Percentiles rank a stretch among this genome's conserved stretches.
These are phyloP conservation scores for Apodemia duryi DNA, from an alignment of 2,888 invertebrate species.

Conservation along the genomic window DNA sequence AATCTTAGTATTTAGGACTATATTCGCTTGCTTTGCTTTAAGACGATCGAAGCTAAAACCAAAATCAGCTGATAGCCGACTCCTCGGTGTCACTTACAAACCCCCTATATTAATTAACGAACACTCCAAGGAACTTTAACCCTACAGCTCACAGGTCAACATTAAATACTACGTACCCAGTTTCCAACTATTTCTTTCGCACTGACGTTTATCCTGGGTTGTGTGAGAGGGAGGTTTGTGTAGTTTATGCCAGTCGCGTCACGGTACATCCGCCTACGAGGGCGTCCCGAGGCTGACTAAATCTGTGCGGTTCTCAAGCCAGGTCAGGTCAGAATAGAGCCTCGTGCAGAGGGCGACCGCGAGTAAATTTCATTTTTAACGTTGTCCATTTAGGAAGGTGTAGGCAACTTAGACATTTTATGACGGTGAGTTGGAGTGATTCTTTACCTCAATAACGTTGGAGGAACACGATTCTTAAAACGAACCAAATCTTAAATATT, in stretches of 20 bases:
- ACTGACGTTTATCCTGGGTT: constrained; percentile 45
- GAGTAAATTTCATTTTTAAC: constrained; percentile 22
- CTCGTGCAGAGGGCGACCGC: constrained; percentile 38
- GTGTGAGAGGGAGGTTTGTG: constrained; percentile 46
- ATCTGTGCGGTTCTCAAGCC: constrained; percentile 69
- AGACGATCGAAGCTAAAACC: constrained; percentile 11
- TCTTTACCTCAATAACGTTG: not conserved
- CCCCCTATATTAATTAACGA: constrained; percentile 27
- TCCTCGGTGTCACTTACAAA: constrained; percentile 15
- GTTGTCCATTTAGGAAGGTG: constrained; percentile 14
- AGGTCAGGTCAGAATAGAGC: constrained; percentile 69
- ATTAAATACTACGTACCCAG: constrained; percentile 46
- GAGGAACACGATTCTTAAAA: not conserved
- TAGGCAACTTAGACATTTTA: constrained; percentile 20
- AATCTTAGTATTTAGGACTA: not conserved
- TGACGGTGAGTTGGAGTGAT: not conserved
- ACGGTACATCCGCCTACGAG: constrained; percentile 55
- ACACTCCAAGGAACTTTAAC: constrained; percentile 34
- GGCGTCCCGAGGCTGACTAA: constrained; percentile 73
- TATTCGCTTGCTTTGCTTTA: not conserved
- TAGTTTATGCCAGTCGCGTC: constrained; percentile 34
- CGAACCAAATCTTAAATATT: not conserved
- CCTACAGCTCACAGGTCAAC: constrained; percentile 41
- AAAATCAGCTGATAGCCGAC: constrained; percentile 16
- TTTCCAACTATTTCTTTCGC: constrained; percentile 45